These are phyloP conservation scores for Scopus umbretta DNA, from an alignment of 2,113 vertebrate genomes.

Conservation along the genomic window DNA sequence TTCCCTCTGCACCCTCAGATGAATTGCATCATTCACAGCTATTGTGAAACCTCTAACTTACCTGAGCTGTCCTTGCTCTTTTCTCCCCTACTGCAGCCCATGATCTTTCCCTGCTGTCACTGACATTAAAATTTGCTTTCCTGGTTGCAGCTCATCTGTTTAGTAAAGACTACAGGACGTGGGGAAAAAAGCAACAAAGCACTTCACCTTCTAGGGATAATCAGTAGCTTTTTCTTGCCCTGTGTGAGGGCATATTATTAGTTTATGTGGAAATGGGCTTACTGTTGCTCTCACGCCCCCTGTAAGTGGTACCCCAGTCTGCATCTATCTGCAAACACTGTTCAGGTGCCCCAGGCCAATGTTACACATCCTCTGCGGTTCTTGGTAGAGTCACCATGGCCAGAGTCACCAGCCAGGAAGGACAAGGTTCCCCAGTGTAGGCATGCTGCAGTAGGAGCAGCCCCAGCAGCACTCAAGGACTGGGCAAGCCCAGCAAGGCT, in stretches of 20 bases:
- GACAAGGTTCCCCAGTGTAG: too few species aligned
- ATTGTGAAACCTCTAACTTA: background rate
- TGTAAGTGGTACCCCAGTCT: too few species aligned
- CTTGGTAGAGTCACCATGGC: background rate
- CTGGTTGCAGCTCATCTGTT: background rate
- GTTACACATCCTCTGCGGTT: accelerated
- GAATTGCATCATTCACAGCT: background rate
- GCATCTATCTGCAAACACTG: background rate
- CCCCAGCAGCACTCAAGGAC: background rate
- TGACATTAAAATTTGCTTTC: background rate
- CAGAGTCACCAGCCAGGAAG: background rate
- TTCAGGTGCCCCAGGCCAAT: background rate
- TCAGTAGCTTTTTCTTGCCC: background rate
- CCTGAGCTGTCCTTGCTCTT: background rate
- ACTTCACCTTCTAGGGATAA: background rate
- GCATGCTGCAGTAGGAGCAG: background rate
- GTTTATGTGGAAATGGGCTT: accelerated
- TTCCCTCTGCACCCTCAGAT: background rate
- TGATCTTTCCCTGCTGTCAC: background rate
- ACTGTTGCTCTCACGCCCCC: background rate
- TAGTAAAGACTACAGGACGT: background rate
- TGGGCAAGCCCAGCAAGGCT: accelerated
- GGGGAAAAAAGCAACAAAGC: background rate
- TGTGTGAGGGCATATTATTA: background rate
- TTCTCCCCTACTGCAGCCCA: background rate